Conservation (phyloP, 35 echinoderm and acorn worm species). For the Eucidaris tribuloides region DNA sequence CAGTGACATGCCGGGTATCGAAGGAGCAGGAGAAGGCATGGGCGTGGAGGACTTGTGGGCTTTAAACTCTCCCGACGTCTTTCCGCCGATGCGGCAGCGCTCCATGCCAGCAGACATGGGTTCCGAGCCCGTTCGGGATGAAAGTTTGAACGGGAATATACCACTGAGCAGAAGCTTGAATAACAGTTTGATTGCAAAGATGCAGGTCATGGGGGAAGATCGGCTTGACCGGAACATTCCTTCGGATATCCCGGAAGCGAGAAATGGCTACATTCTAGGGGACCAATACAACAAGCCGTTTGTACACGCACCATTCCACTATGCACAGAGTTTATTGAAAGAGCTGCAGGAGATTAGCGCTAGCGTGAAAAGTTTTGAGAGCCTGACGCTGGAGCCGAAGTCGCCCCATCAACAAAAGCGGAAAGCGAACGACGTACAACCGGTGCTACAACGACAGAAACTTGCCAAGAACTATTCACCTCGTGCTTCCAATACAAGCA, state of each 20-base stretch:
- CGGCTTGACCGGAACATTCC: background rate
- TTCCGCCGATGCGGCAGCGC: slow-evolving; percentile 1
- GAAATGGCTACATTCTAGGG: slow-evolving; percentile 45
- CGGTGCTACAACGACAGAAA: slow-evolving; percentile 63
- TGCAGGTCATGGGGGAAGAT: slow-evolving; percentile 23
- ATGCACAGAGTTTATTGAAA: slow-evolving; percentile 80
- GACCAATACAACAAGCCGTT: slow-evolving; percentile 73
- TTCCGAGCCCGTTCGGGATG: background rate
- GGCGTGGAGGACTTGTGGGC: slow-evolving; percentile 43
- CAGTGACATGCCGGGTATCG: slow-evolving; percentile 24
- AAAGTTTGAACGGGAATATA: background rate
- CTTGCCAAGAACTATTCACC: slow-evolving; percentile 51
- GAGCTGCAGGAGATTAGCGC: slow-evolving; percentile 85
- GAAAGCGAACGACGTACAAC: slow-evolving; percentile 49
- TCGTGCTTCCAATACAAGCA: background rate
- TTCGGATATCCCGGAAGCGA: background rate
- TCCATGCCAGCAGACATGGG: background rate
- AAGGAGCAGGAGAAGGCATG: slow-evolving; percentile 40
- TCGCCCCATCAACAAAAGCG: slow-evolving; percentile 62
- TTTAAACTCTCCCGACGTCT: background rate
- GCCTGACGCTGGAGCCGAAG: slow-evolving; percentile 78
- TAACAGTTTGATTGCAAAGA: slow-evolving; percentile 6
- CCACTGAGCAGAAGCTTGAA: background rate
- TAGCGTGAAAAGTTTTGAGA: slow-evolving; percentile 90
- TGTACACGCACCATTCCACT: slow-evolving; percentile 86